These are phyloP conservation scores for Craniophora ligustri DNA, from an alignment of 2,888 invertebrate genomes.

Conservation along the genomic window DNA sequence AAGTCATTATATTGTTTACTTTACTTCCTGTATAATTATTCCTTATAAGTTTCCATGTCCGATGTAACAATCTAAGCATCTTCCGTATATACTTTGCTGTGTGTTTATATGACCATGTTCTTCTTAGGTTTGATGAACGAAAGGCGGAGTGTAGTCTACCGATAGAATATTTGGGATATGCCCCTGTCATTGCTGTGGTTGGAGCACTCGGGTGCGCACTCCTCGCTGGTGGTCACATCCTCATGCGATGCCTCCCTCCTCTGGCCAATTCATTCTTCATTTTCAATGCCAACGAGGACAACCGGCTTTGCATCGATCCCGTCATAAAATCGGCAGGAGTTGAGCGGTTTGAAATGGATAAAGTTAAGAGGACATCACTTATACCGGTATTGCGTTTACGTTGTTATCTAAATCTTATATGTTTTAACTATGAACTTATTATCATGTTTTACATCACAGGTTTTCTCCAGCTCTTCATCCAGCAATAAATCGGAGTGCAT, in stretches of 20 bases:
- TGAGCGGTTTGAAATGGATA: conserved; percentile 48
- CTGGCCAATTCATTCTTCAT: conserved; percentile 78
- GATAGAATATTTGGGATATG: conserved; percentile 64
- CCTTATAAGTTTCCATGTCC: neutral
- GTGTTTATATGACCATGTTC: no score
- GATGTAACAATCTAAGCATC: no score
- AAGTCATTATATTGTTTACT: no score
- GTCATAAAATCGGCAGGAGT: conserved; percentile 54
- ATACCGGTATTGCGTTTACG: conserved; percentile 65
- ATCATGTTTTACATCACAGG: conserved; percentile 11
- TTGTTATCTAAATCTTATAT: neutral
- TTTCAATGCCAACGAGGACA: conserved; percentile 83
- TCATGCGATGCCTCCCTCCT: conserved; percentile 73
- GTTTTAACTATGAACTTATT: neutral
- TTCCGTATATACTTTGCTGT: no score
- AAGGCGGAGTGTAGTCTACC: conserved; percentile 66
- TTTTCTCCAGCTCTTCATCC: conserved; percentile 51
- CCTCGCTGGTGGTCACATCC: conserved; percentile 68
- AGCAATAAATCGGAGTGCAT: conserved; percentile 18
- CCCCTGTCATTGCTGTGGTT: conserved; percentile 68
- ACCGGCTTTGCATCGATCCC: conserved; percentile 73
- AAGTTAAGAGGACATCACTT: conserved; percentile 60
- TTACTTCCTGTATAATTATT: no score
- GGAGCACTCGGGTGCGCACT: conserved; percentile 65
- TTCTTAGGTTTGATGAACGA: conserved; percentile 73